Conservation (phyloP, 2,113 vertebrate species). For the Tricholaema leucomelas region DNA sequence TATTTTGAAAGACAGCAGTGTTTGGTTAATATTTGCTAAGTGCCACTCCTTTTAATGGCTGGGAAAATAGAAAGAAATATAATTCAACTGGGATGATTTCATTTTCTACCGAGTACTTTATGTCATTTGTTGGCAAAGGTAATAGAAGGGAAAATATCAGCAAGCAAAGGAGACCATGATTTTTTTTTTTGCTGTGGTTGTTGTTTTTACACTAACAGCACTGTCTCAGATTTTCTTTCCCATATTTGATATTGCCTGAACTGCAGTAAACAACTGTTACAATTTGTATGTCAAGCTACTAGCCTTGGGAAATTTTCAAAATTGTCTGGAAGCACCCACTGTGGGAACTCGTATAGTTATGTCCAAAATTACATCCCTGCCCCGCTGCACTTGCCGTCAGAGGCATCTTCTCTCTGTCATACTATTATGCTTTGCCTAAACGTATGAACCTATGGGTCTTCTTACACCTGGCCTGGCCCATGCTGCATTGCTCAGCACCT, state of each 20-base stretch:
- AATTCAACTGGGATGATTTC: conserved; percentile 20
- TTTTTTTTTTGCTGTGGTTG: not conserved
- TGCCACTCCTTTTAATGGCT: not conserved
- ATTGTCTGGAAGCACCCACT: not conserved
- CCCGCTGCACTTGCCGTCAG: not conserved
- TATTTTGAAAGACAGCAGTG: not conserved
- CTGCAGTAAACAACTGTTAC: not conserved
- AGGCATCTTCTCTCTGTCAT: not conserved
- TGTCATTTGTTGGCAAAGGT: conserved; percentile 49
- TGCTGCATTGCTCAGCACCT: not conserved
- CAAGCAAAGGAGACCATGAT: not conserved
- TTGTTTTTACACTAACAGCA: not conserved
- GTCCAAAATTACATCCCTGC: not conserved
- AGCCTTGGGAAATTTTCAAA: not conserved
- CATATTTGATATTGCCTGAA: not conserved
- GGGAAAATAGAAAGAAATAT: not conserved
- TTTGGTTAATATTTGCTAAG: conserved; percentile 14
- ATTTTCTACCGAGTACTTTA: not conserved
- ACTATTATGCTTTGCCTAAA: not conserved
- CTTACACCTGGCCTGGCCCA: not conserved
- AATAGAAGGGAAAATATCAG: conserved; percentile 44
- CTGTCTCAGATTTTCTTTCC: not conserved
- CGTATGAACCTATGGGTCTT: not conserved
- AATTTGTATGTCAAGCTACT: not conserved
- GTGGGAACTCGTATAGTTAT: not conserved